phyloP scores from a whole-genome alignment of 1,140 invertebrate species.

The Metopolophium dirhodum region DNA sequence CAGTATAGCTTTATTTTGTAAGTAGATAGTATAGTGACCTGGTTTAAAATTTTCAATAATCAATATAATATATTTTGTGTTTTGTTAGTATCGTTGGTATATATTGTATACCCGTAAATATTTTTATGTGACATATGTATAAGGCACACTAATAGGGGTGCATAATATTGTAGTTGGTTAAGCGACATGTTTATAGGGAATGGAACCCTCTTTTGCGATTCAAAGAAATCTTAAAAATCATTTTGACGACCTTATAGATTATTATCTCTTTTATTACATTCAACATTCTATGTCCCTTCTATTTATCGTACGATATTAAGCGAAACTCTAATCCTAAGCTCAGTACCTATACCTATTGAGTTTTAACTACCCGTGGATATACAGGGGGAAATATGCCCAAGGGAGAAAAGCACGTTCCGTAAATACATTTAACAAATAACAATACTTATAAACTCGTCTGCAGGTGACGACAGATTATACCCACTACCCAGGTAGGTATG shows the following conservation, averaged over 20 bases:
- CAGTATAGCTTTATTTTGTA: neutral
- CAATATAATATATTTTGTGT: neutral
- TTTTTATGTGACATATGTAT: conserved; percentile 8
- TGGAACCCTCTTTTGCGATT: conserved; percentile 16
- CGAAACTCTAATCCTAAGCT: conserved; percentile 36
- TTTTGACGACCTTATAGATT: conserved; percentile 27
- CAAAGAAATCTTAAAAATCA: conserved; percentile 52
- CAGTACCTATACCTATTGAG: conserved; percentile 29
- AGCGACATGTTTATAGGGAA: conserved; percentile 33
- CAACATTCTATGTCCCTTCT: neutral
- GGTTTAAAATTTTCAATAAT: conserved; percentile 6
- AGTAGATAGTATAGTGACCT: neutral
- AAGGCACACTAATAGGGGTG: conserved; percentile 14
- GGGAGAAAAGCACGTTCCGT: conserved; percentile 49
- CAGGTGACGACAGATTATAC: conserved; percentile 13
- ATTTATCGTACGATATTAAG: conserved; percentile 28
- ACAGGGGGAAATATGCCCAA: conserved; percentile 13
- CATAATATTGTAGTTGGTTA: conserved; percentile 31
- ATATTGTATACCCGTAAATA: neutral
- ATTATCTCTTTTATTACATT: conserved; percentile 27
- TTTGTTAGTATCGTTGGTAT: neutral
- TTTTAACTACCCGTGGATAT: conserved; percentile 4
- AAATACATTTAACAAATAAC: conserved; percentile 40
- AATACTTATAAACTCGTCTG: conserved; percentile 38
- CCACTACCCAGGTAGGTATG: neutral